Conservation (phyloP, 2,113 vertebrate genomes). For the Oxygymnocypris stewartii region DNA sequence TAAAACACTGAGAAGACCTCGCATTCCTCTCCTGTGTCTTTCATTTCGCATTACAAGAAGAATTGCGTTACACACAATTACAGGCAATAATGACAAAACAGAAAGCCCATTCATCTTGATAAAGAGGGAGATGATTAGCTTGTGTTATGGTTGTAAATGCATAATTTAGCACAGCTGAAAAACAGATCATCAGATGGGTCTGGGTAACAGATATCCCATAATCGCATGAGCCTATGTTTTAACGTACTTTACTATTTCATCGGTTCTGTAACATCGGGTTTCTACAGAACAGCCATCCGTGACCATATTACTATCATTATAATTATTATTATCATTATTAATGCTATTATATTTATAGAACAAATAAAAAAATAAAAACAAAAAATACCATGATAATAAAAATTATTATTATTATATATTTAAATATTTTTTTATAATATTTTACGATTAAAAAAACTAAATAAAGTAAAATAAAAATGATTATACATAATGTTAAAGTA, state of each 20-base stretch:
- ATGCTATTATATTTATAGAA: not conserved
- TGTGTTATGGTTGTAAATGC: constrained; percentile 38
- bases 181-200: not conserved
- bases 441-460: not conserved
- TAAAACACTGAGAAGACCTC: constrained; percentile 67
- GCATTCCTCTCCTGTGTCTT: constrained; percentile 62
- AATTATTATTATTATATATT: not conserved
- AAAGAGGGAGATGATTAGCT: constrained; percentile 40
- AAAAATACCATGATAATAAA: not conserved
- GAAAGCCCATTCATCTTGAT: constrained; percentile 48
- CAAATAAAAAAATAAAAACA: not conserved
- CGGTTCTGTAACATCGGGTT: not conserved
- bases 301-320: not conserved
- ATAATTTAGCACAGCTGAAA: constrained; percentile 42
- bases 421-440: not conserved
- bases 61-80: constrained; percentile 49
- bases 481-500: too few species aligned
- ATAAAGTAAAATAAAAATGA: too few species aligned
- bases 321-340: not conserved
- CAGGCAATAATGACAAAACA: constrained; percentile 46
- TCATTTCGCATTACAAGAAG: constrained; percentile 48
- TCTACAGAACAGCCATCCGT: not conserved
- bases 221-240: not conserved
- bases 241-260: not conserved
- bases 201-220: not conserved